These are phyloP conservation scores for Rhynchomys soricoides DNA, from an alignment of 2,113 vertebrate genomes.

Conservation along the genomic window DNA sequence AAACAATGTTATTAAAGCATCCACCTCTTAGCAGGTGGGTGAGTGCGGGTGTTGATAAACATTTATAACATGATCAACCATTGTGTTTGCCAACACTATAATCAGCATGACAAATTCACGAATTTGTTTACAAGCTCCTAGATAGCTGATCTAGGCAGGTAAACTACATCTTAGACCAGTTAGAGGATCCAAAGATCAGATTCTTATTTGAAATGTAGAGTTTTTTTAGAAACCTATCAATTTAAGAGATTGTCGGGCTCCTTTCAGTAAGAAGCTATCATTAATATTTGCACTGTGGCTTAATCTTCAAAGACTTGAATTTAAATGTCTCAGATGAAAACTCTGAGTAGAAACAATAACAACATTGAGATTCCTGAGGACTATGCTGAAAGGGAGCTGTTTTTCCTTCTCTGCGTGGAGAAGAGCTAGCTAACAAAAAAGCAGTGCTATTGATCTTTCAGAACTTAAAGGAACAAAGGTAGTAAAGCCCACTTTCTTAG, in stretches of 20 bases:
- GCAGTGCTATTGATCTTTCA: neutral
- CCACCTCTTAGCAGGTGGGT: slow-evolving; percentile 99
- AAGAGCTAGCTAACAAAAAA: neutral
- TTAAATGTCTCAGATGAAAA: slow-evolving; percentile 60
- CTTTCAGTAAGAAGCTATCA: slow-evolving; percentile 76
- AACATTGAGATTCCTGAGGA: slow-evolving; percentile 1
- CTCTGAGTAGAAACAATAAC: slow-evolving; percentile 29
- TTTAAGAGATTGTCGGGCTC: slow-evolving; percentile 67
- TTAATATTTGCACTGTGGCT: slow-evolving; percentile 74
- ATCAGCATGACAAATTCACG: slow-evolving; percentile 97
- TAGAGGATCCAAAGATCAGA: slow-evolving; percentile 25
- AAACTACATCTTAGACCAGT: slow-evolving; percentile 81
- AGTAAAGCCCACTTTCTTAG: neutral
- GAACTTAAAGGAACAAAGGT: neutral
- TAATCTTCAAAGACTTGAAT: slow-evolving; percentile 64
- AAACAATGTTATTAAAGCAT: slow-evolving; percentile 99
- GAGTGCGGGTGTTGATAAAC: slow-evolving; percentile 99
- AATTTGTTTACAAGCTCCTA: slow-evolving; percentile 95
- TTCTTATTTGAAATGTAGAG: slow-evolving; percentile 74
- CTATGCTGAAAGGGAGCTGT: neutral
- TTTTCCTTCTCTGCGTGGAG: slow-evolving; percentile 6
- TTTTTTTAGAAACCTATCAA: slow-evolving; percentile 80
- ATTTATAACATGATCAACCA: slow-evolving; percentile 96
- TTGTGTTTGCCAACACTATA: slow-evolving; percentile 99
- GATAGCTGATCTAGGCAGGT: slow-evolving; percentile 91